Conservation (phyloP, 2,113 vertebrate genomes). For the Promerops cafer region DNA sequence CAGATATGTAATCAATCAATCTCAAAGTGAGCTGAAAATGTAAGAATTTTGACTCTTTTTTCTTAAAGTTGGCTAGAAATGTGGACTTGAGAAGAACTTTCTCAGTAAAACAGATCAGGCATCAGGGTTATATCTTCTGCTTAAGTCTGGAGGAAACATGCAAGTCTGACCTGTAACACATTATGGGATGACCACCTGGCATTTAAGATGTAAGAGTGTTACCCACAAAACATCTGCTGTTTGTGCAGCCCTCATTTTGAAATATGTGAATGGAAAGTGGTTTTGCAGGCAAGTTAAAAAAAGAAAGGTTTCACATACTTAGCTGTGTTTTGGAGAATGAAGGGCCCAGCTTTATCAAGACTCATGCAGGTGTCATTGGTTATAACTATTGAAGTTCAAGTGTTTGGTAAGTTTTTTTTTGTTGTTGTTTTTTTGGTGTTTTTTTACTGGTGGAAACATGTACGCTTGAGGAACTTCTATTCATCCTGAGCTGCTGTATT, state of each 20-base stretch:
- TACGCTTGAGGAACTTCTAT: neutral
- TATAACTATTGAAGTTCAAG: neutral
- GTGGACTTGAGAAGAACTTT: neutral
- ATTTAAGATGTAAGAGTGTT: neutral
- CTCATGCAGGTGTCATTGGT: neutral
- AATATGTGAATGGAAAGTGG: neutral
- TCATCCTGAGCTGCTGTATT: neutral
- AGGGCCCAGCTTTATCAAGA: neutral
- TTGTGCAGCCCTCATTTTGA: neutral
- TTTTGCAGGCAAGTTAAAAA: neutral
- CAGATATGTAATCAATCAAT: neutral
- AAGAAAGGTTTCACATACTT: neutral
- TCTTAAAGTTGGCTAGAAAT: neutral
- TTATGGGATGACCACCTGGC: neutral
- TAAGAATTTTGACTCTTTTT: neutral
- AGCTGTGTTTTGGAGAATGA: neutral
- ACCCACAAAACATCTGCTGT: neutral
- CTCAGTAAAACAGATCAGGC: neutral
- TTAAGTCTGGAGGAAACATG: neutral
- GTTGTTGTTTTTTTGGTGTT: fast-evolving
- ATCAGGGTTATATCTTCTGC: neutral
- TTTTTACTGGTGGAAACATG: neutral
- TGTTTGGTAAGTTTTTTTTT: neutral
- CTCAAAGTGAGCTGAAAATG: neutral
- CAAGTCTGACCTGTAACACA: neutral